phyloP scores from a whole-genome alignment of 2,797 vertebrate genomes.

The Pteronotus mesoamericanus region DNA sequence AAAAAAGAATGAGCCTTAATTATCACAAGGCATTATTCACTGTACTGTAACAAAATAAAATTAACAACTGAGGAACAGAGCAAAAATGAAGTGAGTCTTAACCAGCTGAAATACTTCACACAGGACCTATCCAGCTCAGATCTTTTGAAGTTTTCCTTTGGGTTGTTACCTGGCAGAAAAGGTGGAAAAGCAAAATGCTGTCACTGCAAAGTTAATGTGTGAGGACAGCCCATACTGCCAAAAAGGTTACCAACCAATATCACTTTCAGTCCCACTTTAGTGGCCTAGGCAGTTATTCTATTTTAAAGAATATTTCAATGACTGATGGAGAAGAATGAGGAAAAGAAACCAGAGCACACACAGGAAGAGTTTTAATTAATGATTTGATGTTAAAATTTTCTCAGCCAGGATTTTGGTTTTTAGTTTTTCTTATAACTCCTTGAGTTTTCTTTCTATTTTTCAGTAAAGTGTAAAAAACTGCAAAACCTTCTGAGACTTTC shows the following conservation, averaged over 20 bases:
- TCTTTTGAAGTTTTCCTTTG: slow-evolving; percentile 55
- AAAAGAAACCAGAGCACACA: background rate
- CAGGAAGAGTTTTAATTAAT: background rate
- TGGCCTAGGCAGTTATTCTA: background rate
- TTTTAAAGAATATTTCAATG: slow-evolving; percentile 11
- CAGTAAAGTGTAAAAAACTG: background rate
- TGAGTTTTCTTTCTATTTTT: background rate
- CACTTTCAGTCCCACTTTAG: background rate
- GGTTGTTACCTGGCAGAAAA: slow-evolving; percentile 23
- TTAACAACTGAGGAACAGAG: background rate
- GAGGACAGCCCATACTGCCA: background rate
- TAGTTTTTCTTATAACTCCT: background rate
- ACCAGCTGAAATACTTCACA: background rate
- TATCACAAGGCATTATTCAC: background rate
- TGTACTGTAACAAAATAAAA: background rate
- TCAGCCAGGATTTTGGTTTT: background rate
- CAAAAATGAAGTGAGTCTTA: background rate
- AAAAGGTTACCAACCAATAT: slow-evolving; percentile 8
- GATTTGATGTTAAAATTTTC: background rate
- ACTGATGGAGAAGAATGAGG: background rate
- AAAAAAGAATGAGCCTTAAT: background rate
- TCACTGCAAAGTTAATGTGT: slow-evolving; percentile 45
- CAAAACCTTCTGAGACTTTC: background rate
- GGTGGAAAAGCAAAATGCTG: background rate
- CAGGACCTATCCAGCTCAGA: slow-evolving; percentile 9